A percentile compares a stretch with the other conserved stretches of the same genome.
Conservation (phyloP, 2,797 vertebrate species). For the Remorina albescens region DNA sequence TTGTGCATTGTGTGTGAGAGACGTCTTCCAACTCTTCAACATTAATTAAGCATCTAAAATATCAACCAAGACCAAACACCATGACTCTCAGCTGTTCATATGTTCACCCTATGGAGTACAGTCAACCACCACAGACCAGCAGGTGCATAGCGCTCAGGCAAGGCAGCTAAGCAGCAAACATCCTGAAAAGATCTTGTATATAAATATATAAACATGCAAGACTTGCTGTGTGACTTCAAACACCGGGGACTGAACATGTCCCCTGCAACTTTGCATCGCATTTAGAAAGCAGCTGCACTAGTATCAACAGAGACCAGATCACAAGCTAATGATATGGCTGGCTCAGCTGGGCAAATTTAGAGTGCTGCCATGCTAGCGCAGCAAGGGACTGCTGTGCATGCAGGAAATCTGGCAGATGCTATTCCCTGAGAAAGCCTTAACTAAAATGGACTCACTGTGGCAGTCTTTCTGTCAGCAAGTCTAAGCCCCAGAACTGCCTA, state of each 20-base stretch:
- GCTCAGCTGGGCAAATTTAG: constrained; percentile 32
- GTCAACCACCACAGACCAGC: constrained; percentile 18
- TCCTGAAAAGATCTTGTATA: neutral
- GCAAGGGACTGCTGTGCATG: constrained; percentile 35
- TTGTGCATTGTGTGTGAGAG: neutral
- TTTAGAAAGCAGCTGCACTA: constrained; percentile 46
- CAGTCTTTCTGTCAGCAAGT: constrained; percentile 40
- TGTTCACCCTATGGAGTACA: neutral
- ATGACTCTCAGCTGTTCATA: constrained; percentile 15
- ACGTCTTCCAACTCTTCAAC: neutral
- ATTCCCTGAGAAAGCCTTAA: constrained; percentile 31
- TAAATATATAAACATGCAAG: constrained; percentile 1
- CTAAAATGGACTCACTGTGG: constrained; percentile 27
- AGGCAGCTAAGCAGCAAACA: neutral
- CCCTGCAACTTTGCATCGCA: constrained; percentile 28
- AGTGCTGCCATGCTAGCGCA: constrained; percentile 41
- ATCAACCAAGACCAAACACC: constrained; percentile 4
- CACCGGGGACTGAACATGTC: neutral
- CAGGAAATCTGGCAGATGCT: constrained; percentile 40
- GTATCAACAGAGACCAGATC: constrained; percentile 45
- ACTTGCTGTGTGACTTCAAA: constrained; percentile 1
- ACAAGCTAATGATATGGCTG: constrained; percentile 46
- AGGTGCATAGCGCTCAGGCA: neutral
- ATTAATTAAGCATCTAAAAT: constrained; percentile 11
- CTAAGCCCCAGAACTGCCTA: constrained; percentile 12